Conservation (phyloP, 2,888 invertebrate species). For the Sarcophaga caerulescens region DNA sequence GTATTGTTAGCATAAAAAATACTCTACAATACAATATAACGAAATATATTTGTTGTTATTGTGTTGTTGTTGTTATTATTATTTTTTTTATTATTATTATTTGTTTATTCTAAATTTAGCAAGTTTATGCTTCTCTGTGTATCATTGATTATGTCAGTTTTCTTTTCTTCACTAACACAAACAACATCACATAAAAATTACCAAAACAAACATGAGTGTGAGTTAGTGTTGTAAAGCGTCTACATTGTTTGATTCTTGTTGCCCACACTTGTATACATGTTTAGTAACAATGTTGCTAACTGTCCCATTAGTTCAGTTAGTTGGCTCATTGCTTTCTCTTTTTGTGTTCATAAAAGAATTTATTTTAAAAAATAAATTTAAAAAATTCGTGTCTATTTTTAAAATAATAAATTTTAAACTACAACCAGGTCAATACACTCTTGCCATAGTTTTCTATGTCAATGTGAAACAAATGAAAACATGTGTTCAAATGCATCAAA, state of each 20-base stretch:
- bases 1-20: neutral
- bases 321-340: constrained; percentile 79
- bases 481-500: neutral
- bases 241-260: neutral
- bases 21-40: neutral
- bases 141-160: neutral
- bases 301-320: constrained; percentile 82
- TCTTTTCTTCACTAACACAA: neutral
- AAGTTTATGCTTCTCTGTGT: neutral
- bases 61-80: neutral
- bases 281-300: neutral
- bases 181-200: constrained; percentile 10
- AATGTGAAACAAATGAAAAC: neutral
- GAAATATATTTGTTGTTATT: neutral
- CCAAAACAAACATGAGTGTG: neutral
- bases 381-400: neutral
- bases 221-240: neutral
- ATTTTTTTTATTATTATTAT: constrained; percentile 2
- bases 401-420: neutral
- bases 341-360: neutral
- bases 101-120: constrained; percentile 17
- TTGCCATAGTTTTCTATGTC: neutral
- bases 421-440: constrained; percentile 6
- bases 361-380: neutral
- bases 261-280: neutral